Percentiles rank a stretch among this genome's conserved stretches.
These are phyloP conservation scores for Epinephelus lanceolatus DNA, from an alignment of 2,113 vertebrate genomes.

Conservation along the genomic window DNA sequence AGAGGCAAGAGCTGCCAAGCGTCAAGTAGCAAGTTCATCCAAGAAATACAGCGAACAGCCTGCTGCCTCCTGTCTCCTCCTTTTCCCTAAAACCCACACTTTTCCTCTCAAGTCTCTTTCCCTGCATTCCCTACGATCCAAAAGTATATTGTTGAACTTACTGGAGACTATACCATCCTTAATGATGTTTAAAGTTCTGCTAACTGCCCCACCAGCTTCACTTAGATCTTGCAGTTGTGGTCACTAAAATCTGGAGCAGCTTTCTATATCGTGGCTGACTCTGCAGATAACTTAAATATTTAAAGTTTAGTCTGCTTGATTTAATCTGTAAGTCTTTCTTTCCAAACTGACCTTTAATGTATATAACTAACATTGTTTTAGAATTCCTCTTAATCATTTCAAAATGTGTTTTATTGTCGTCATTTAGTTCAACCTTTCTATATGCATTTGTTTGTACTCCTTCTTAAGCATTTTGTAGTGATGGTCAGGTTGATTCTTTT, in stretches of 20 bases:
- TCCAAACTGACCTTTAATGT: too few species aligned
- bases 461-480: too few species aligned
- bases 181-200: not conserved
- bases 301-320: too few species aligned
- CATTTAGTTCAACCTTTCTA: too few species aligned
- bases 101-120: constrained; percentile 1
- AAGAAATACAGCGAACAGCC: constrained; percentile 52
- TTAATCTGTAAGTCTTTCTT: too few species aligned
- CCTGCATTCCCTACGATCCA: not conserved
- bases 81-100: constrained; percentile 16
- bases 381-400: too few species aligned
- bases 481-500: too few species aligned
- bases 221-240: not conserved
- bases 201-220: not conserved
- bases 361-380: too few species aligned
- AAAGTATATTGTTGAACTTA: not conserved
- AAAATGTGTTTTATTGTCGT: too few species aligned
- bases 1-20: constrained; percentile 48
- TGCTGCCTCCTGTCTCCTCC: constrained; percentile 28
- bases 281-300: not conserved
- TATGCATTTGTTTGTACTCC: too few species aligned
- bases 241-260: not conserved
- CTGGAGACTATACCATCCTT: not conserved
- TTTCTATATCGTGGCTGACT: too few species aligned
- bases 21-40: constrained; percentile 36